A percentile compares a stretch with the other conserved stretches of the same genome.
Conservation (phyloP, 2,888 invertebrate species). For the Phalangium opilio region DNA sequence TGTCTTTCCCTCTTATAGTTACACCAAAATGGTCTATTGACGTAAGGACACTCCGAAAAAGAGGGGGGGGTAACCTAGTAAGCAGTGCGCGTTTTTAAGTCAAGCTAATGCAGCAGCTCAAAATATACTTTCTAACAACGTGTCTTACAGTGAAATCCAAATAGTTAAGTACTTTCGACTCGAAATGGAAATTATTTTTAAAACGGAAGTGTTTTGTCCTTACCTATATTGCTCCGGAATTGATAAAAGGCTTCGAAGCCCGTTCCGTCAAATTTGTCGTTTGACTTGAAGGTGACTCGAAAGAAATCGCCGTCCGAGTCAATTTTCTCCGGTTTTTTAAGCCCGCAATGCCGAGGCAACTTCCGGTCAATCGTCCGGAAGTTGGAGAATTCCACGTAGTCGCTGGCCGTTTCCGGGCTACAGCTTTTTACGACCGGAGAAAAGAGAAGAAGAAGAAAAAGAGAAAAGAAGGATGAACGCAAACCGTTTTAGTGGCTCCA, state of each 20-base stretch:
- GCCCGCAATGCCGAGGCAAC: conserved; percentile 75
- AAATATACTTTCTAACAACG: no score
- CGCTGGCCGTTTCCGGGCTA: conserved; percentile 75
- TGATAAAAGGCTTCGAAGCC: conserved; percentile 87
- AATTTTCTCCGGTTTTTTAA: conserved; percentile 29
- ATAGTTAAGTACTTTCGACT: no score
- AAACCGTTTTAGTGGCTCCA: no score
- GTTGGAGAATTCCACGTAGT: conserved; percentile 93
- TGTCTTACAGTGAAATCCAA: no score
- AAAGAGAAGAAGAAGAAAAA: conserved; percentile 22
- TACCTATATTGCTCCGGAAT: conserved; percentile 67
- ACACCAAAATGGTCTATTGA: no score
- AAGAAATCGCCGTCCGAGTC: conserved; percentile 82
- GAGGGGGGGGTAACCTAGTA: no score
- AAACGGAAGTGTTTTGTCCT: no score
- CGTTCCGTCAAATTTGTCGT: conserved; percentile 79
- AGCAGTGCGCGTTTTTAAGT: no score
- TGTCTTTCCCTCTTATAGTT: no score
- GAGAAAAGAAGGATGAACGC: background rate
- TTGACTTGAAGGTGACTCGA: conserved; percentile 83
- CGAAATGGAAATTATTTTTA: no score
- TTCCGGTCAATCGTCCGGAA: conserved; percentile 77
- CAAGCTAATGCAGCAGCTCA: no score
- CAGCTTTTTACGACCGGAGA: conserved; percentile 44
- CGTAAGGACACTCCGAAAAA: no score